phyloP scores from a whole-genome alignment of 2,888 invertebrate species.

The Machimus atricapillus region DNA sequence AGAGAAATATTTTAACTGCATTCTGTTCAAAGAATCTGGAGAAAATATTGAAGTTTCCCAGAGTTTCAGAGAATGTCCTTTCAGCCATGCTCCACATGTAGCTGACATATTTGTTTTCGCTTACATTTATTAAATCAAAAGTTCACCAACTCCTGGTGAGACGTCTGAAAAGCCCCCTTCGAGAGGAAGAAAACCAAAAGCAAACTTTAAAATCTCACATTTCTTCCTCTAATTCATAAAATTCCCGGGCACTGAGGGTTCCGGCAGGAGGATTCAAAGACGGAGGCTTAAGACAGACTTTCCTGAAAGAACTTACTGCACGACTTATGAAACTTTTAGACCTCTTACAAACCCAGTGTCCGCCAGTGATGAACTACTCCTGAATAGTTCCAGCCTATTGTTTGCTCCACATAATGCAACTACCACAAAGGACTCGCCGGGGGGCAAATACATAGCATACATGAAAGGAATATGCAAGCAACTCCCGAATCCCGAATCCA shows the following conservation, averaged over 20 bases:
- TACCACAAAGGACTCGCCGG: neutral
- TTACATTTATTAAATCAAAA: neutral
- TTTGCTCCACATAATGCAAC: conserved; percentile 2
- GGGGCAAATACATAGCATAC: neutral
- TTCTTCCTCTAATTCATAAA: neutral
- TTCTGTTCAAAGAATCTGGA: neutral
- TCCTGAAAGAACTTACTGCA: neutral
- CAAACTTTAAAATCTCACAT: neutral
- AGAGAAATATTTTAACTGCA: neutral
- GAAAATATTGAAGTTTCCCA: neutral
- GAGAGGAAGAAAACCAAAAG: neutral
- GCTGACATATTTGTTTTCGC: neutral
- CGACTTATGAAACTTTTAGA: neutral
- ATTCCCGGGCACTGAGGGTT: neutral
- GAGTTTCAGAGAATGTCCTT: neutral
- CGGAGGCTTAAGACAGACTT: neutral
- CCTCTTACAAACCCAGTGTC: neutral
- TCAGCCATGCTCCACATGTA: neutral
- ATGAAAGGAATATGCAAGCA: conserved; percentile 9
- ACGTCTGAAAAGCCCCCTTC: neutral
- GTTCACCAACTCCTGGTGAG: neutral
- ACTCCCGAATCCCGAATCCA: neutral
- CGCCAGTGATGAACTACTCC: neutral
- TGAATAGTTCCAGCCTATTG: conserved; percentile 14
- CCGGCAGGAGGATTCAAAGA: neutral